Base-by-base conservation (phyloP, 2,113 vertebrate species). In the Lanius collurio region DNA sequence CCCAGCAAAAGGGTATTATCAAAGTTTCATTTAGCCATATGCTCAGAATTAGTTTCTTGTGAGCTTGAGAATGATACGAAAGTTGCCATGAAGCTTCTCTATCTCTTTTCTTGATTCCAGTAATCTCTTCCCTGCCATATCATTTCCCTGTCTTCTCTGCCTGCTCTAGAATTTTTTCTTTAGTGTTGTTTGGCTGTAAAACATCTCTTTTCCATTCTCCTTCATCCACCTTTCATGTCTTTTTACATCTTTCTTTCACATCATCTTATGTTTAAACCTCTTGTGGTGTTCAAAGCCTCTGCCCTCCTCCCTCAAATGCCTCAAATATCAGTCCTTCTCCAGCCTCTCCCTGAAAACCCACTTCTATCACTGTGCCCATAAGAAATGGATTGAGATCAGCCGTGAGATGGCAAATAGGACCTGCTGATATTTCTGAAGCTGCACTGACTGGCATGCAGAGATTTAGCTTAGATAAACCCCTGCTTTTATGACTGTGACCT, bases 381-480 rank as follows among this genome's bases (percentile, higher is more conserved):
- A 86, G 87, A 91, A 87, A 81, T 27, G n/a, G 81, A 67, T 56
- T 87, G 87, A 28, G 28, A 90, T 91, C 64, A 93, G 56, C 33
- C 6, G 2, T 85, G 79, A 86, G 88, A 71, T 69, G 79, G 68
- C 73, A 93, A 71, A 86, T 26, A 77, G 60, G 41, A 83, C 37
- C 69, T 71, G 60, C 56, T 94, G 88, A 20, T 87, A 90, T 81
- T 92, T 95, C 83, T 71, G 57, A 91, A 83, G 47, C 6, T 77
- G 63, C 83, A 96, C 23, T 78, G 85, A 89, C 47, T 88, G 73
- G 64, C 79, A 44, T 67, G 68, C 55, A 75, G 75, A 94, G 87
- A 93, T 95, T 55, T 78, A 75, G 39, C 64, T 77, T 74, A 88
- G 87, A 91, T 96, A 96, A 95, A 81, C 52, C 30, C 20, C 26